phyloP scores from a whole-genome alignment of 1,140 invertebrate species.

The Liolophura sinensis region DNA sequence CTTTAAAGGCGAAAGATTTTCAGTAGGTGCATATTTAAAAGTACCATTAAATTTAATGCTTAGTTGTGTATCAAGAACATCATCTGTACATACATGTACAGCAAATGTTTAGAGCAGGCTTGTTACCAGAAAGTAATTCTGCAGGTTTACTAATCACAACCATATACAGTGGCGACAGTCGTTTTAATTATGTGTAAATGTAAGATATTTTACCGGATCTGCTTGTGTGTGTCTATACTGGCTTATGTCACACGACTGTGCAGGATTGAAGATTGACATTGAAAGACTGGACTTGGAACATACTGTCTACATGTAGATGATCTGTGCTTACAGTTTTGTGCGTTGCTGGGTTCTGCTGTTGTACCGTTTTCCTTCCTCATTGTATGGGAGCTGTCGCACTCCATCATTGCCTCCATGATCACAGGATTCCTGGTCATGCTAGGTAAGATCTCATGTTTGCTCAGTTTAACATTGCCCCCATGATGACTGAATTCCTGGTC shows the following conservation, averaged over 20 bases:
- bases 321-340: slow-evolving; percentile 80
- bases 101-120: no score
- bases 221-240: no score
- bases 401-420: slow-evolving; percentile 74
- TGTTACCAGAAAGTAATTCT: no score
- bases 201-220: background rate
- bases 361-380: slow-evolving; percentile 85
- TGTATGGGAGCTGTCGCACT: slow-evolving; percentile 87
- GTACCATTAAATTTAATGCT: no score
- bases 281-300: background rate
- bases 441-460: slow-evolving; percentile 67
- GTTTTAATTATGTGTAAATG: slow-evolving; percentile 5
- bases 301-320: slow-evolving; percentile 1
- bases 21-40: no score
- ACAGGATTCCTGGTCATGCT: slow-evolving; percentile 82
- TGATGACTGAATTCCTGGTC: slow-evolving; percentile 78
- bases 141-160: no score
- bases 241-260: no score
- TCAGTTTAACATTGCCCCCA: slow-evolving; percentile 72
- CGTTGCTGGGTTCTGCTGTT: slow-evolving; percentile 81
- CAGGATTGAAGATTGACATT: no score
- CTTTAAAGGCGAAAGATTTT: no score
- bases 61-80: background rate
- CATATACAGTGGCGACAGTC: background rate
- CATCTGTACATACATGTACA: background rate